Conservation (phyloP, 35 echinoderm and acorn worm genomes). For the Hemicentrotus pulcherrimus region DNA sequence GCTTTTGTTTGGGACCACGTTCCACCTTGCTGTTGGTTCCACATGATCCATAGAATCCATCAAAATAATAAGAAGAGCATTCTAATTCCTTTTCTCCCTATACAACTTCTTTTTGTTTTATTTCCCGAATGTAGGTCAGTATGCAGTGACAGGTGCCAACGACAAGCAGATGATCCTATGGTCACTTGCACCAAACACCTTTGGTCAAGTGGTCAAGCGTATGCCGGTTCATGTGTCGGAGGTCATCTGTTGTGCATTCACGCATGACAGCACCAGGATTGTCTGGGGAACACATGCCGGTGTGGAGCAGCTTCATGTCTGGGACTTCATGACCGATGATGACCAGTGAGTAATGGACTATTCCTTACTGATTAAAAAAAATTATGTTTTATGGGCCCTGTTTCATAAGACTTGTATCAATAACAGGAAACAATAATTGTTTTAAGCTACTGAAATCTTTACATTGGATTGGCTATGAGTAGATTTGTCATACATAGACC, state of each 20-base stretch:
- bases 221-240: slow-evolving; percentile 25
- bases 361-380: too few relatives aligned
- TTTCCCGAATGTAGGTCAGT: background rate
- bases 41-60: too few relatives aligned
- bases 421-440: too few relatives aligned
- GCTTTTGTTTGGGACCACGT: too few relatives aligned
- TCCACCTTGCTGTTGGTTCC: too few relatives aligned
- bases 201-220: slow-evolving; percentile 35
- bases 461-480: too few relatives aligned
- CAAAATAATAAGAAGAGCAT: too few relatives aligned
- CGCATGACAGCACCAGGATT: slow-evolving; percentile 47
- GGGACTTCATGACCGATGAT: slow-evolving; percentile 54
- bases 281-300: slow-evolving; percentile 60
- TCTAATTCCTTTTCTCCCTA: background rate
- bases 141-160: background rate
- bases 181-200: background rate
- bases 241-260: slow-evolving; percentile 49
- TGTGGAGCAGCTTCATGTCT: slow-evolving; percentile 68
- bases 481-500: too few relatives aligned
- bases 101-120: background rate
- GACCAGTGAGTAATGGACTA: background rate
- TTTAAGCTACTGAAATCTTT: too few relatives aligned
- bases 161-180: slow-evolving; percentile 32
- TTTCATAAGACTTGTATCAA: too few relatives aligned
- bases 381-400: too few relatives aligned